Evolutionary conservation across 2,113 vertebrate genomes (phyloP).

Genomic region (Notarius lentiginosus): DNA sequence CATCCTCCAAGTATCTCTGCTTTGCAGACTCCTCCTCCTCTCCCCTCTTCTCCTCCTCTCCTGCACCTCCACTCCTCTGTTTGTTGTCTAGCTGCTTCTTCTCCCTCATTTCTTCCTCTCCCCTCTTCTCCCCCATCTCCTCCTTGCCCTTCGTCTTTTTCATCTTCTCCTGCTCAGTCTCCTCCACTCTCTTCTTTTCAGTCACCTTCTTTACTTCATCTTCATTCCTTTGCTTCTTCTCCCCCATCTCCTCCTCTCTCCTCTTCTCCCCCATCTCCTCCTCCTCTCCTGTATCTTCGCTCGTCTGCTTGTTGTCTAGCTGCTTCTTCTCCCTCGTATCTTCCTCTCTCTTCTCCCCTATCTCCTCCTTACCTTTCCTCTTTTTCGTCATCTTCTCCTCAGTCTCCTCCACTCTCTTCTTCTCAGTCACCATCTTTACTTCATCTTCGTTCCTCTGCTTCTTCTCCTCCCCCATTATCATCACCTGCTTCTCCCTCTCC

Average conservation of each 20-base stretch:
- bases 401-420: neutral
- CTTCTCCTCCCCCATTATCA: neutral
- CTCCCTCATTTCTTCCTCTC: too few relatives aligned
- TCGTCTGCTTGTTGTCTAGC: neutral
- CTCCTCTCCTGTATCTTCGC: neutral
- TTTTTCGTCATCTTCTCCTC: neutral
- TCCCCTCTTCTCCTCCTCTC: slow-evolving; percentile 3
- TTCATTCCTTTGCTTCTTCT: neutral
- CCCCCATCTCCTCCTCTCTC: neutral
- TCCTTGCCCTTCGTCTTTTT: too few relatives aligned
- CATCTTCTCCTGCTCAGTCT: neutral
- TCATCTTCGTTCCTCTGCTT: neutral
- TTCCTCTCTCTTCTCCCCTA: neutral
- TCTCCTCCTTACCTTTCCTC: neutral
- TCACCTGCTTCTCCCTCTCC: too few relatives aligned
- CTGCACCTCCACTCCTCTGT: neutral
- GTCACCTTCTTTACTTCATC: neutral
- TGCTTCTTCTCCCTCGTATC: neutral
- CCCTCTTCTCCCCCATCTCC: neutral
- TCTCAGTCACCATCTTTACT: neutral
- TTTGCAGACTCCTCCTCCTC: slow-evolving; percentile 23
- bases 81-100: too few relatives aligned
- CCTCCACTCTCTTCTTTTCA: neutral
- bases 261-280: neutral
- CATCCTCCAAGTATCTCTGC: neutral